Conservation (phyloP, 2,797 vertebrate species). For the Loris lydekkerianus region DNA sequence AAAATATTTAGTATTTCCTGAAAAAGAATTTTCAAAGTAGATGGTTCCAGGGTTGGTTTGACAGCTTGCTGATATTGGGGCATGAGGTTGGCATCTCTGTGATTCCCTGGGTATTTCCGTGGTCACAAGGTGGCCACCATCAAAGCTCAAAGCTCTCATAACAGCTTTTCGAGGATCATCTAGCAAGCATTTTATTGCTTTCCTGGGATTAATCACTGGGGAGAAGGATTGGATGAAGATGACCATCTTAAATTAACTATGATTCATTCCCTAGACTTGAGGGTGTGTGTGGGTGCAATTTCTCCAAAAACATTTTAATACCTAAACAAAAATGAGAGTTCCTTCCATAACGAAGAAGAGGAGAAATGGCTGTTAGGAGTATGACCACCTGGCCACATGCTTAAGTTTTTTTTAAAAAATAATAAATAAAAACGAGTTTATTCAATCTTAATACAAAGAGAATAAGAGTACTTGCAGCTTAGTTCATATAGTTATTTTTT, state of each 20-base stretch:
- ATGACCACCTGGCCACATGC: neutral
- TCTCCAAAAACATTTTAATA: neutral
- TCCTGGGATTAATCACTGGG: neutral
- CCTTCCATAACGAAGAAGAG: neutral
- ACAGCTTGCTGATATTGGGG: neutral
- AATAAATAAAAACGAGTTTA: neutral
- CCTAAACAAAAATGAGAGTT: neutral
- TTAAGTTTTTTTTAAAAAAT: too few relatives aligned
- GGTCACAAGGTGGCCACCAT: neutral
- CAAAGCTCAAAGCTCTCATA: neutral
- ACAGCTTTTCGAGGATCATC: neutral
- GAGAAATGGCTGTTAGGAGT: neutral
- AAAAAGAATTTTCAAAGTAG: neutral
- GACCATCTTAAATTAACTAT: neutral
- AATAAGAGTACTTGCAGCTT: neutral
- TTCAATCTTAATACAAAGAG: neutral
- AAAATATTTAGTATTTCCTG: neutral
- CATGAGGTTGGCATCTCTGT: neutral
- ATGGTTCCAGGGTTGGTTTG: neutral
- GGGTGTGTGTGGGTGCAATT: neutral
- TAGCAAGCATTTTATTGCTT: neutral
- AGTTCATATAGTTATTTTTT: neutral
- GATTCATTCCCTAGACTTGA: neutral
- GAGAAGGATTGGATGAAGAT: neutral
- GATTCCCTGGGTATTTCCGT: neutral